Evolutionary conservation across 2,797 vertebrate species (phyloP).

Genomic region (Microctenopoma stevenorrisi): DNA sequence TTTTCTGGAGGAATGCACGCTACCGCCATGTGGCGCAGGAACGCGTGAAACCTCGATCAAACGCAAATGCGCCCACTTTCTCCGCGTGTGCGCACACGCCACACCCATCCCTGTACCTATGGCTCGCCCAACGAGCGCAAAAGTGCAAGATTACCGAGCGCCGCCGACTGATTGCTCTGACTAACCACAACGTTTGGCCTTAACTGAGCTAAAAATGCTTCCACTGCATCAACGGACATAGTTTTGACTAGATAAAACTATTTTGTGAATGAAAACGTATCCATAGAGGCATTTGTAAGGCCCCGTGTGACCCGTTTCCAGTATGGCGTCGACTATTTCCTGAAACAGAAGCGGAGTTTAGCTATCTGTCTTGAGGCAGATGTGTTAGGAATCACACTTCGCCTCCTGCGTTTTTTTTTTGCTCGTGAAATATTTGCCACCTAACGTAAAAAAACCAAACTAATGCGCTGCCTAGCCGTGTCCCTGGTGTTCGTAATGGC

Average conservation of each 20-base stretch:
- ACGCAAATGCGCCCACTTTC: not conserved
- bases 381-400: not conserved
- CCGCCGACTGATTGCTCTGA: not conserved
- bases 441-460: not conserved
- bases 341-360: conserved; percentile 35
- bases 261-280: not conserved
- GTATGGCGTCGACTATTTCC: conserved; percentile 66
- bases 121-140: conserved; percentile 43
- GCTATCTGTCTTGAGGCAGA: not conserved
- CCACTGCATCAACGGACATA: fast-evolving
- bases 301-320: conserved; percentile 68
- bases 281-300: conserved; percentile 6
- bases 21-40: too few species aligned
- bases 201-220: fast-evolving
- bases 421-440: not conserved
- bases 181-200: fast-evolving
- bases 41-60: not conserved
- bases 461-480: not conserved
- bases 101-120: conserved; percentile 80
- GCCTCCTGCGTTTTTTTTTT: not conserved
- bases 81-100: conserved; percentile 51
- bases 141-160: not conserved
- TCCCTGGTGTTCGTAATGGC: not conserved
- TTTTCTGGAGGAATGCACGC: not conserved
- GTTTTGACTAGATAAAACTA: not conserved